Base-by-base conservation (phyloP, 2,888 invertebrate genomes). In the Marronus borbonicus region DNA sequence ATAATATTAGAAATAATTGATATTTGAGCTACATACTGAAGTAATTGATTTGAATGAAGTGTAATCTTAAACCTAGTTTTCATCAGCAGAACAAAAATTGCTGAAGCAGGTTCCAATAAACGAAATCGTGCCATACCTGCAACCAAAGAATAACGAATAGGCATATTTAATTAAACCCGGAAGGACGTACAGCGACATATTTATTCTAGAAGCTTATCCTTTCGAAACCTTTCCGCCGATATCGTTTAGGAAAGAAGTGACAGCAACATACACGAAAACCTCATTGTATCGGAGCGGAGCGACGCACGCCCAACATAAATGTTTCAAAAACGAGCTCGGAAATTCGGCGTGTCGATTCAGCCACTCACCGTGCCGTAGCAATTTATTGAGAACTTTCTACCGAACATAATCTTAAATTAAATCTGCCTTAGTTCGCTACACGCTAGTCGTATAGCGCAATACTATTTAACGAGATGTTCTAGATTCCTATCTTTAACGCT, bases 361-460 rank as follows among this genome's bases (percentile, higher is more conserved):
- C 14, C 50, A n/a, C 68, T n/a, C 50, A 28, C 50, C 20, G 8
- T 50, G 50, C 49, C n/a, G 28, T 28, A 28, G 24, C 72, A 74
- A 74, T 74, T 74, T 74, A 74, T 74, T 44, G 60, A 31, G 60
- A 60, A 52, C 31, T 70, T 36, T 55, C 52, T 50, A 60, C 72
- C 44, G 60, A 60, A 60, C 72, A 74, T 74, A 74, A 74, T 74
- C 72, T 74, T 74, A 74, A 74, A 60, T 74, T 74, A 74, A 74
- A 74, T 74, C 72, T 74, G 44, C 55, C 39, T 60, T 24, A n/a
- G 49, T 74, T 14, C 28, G 50, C 50, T 68, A 66, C 12, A 12
- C 50, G 28, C 50, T 44, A n/a, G 17, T 24, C 39, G 60, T 12
- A 44, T 44, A 36, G 70, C 24, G 72, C 60, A 60, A 74, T 60